Evolutionary conservation across 2,888 invertebrate species (phyloP).

Genomic region (Papilio demoleus): DNA sequence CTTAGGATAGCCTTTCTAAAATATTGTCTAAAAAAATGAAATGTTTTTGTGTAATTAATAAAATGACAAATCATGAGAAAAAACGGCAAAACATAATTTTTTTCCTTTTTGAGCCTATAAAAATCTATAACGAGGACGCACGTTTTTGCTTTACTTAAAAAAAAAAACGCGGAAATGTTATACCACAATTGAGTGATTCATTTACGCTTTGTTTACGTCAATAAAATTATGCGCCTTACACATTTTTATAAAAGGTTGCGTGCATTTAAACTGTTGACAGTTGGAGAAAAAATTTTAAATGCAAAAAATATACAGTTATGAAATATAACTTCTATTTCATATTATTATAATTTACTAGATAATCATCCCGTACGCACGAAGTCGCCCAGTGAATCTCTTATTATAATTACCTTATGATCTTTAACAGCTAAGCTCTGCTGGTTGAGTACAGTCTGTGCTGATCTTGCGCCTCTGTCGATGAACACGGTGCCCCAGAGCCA

Average conservation of each 20-base stretch:
- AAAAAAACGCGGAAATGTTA: slow-evolving; percentile 7
- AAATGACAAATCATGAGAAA: too few relatives aligned
- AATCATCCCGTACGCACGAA: too few relatives aligned
- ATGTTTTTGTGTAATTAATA: too few relatives aligned
- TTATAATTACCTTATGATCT: slow-evolving; percentile 83
- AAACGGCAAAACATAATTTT: too few relatives aligned
- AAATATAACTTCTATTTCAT: too few relatives aligned
- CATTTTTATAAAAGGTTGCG: background rate
- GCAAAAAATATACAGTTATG: too few relatives aligned
- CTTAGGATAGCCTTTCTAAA: too few relatives aligned
- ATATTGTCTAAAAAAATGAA: too few relatives aligned
- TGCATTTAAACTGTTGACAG: slow-evolving; percentile 15
- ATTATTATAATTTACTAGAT: too few relatives aligned
- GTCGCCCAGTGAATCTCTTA: too few relatives aligned
- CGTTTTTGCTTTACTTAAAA: background rate
- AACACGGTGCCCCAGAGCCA: slow-evolving; percentile 96
- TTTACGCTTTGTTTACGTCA: background rate
- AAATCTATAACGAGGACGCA: background rate
- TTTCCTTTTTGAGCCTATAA: too few relatives aligned
- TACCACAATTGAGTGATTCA: background rate
- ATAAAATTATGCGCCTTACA: background rate
- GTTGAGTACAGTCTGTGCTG: slow-evolving; percentile 89
- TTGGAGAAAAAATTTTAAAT: background rate
- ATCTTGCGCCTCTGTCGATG: slow-evolving; percentile 90
- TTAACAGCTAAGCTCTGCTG: slow-evolving; percentile 87